A percentile compares a stretch with the other conserved stretches of the same genome.
These are phyloP conservation scores for Parotia lawesii DNA, from an alignment of 2,113 vertebrate species.

Conservation along the genomic window DNA sequence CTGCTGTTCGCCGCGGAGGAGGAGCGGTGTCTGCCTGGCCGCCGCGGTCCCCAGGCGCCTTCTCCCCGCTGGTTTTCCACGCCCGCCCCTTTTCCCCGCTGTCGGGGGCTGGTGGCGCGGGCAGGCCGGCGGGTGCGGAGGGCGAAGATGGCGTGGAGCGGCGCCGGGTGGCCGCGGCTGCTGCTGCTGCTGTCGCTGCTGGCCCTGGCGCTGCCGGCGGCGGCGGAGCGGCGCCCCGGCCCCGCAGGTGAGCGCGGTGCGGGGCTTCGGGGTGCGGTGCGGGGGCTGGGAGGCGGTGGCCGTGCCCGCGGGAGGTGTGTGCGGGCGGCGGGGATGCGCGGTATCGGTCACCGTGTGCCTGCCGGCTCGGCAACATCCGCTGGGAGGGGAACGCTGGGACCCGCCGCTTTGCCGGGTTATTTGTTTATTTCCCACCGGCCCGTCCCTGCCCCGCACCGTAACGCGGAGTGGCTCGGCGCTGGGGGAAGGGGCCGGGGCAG, in stretches of 20 bases:
- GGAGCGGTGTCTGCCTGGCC: not conserved
- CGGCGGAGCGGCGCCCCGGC: not conserved
- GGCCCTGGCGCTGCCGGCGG: slow-evolving; percentile 12
- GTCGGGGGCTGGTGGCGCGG: not conserved
- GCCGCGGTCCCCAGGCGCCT: not conserved
- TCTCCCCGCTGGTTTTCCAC: not conserved
- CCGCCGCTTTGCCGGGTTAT: not conserved
- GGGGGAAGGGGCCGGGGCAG: not conserved
- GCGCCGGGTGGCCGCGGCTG: slow-evolving; percentile 35
- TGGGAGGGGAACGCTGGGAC: not conserved
- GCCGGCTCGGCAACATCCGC: not conserved
- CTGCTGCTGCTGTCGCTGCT: slow-evolving; percentile 12
- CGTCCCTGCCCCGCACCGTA: not conserved
- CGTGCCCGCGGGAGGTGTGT: not conserved
- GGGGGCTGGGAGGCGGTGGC: not conserved
- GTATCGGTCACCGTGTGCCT: not conserved
- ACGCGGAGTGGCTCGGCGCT: not conserved
- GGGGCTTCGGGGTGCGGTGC: not conserved
- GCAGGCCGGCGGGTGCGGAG: slow-evolving; percentile 46
- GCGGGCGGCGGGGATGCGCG: not conserved
- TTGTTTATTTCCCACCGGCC: not conserved
- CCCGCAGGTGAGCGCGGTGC: slow-evolving; percentile 74
- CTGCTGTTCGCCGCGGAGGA: not conserved
- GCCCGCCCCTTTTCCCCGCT: not conserved
- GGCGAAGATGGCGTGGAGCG: slow-evolving; percentile 56